Evolutionary conservation across 1,140 invertebrate species (phyloP), one percentile per base, ranked within the genome.

Genomic region (Chlorops oryzae): DNA sequence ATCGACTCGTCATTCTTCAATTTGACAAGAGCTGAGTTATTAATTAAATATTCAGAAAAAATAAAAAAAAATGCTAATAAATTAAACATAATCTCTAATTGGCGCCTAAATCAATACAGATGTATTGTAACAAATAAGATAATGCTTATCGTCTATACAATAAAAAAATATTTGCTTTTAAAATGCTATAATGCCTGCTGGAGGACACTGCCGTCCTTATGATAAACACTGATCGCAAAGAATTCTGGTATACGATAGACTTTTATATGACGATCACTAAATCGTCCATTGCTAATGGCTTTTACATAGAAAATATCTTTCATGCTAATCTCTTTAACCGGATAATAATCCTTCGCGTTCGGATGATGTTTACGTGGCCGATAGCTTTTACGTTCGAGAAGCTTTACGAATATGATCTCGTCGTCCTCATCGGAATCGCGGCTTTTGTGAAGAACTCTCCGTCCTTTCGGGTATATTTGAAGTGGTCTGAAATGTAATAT

Each of bases 231-330:
- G 54, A 69, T 65, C 50, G 65, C 65, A 51, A 64, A 69, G 46
- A 69, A 69, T 54, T 69, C 63, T 2, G 65, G 65, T 18, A 69
- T 48, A 34, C 63, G 59, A 45, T 65, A 69, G 1, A 63, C 59
- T 56, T 69, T 69, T 13, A 69, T 39, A 5, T 65, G 65, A 21
- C 65, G 59, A 27, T 63, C 56, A 32, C 65, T 69, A 27, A 69
- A 69, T 15, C 61, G 59, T 1, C 65, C 65, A 35, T 69, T 68
- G 38, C 61, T 51, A 0, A 57, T 49, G 6, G 65, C 61, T 35
- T 69, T 69, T 1, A 69, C 65, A 50, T 62, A 69, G 54, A 69
- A 69, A 5, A 69, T 65, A 32, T 69, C 65, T 44, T 65, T 69
- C 18, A 68, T 39, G 23, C 42, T 17, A 47, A 48, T 13, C 56